These are phyloP conservation scores for Microcebus griseorufus DNA, from an alignment of 2,113 vertebrate genomes.

Conservation along the genomic window DNA sequence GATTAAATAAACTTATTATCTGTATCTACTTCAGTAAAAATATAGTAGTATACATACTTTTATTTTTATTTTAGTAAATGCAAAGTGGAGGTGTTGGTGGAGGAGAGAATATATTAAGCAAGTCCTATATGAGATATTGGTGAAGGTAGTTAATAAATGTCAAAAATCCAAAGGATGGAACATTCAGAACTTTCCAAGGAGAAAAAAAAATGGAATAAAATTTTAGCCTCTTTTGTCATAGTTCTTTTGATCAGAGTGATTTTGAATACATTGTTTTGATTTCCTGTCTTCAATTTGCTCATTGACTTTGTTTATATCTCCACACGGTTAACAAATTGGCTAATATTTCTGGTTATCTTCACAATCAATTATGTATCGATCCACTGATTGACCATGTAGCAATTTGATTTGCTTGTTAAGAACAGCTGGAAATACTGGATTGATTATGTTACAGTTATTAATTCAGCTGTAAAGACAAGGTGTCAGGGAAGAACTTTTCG, in stretches of 20 bases:
- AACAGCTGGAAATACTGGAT: background rate
- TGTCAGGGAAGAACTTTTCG: background rate
- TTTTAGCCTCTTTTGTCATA: background rate
- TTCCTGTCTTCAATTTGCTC: conserved; percentile 39
- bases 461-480: background rate
- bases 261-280: conserved; percentile 56
- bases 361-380: conserved; percentile 62
- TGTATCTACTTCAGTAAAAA: background rate
- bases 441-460: background rate
- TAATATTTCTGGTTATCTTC: conserved; percentile 63
- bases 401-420: conserved; percentile 47
- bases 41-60: background rate
- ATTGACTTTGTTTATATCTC: conserved; percentile 39
- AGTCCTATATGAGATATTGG: background rate
- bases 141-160: background rate
- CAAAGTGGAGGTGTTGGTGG: background rate
- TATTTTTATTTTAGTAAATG: conserved; percentile 27
- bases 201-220: background rate
- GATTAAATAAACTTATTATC: background rate
- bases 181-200: background rate
- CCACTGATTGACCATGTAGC: conserved; percentile 47
- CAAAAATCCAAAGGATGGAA: conserved; percentile 30
- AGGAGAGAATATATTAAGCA: background rate
- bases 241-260: conserved; percentile 26
- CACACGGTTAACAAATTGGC: conserved; percentile 59